Conservation (phyloP, 2,113 vertebrate genomes). For the Oriolus oriolus region DNA sequence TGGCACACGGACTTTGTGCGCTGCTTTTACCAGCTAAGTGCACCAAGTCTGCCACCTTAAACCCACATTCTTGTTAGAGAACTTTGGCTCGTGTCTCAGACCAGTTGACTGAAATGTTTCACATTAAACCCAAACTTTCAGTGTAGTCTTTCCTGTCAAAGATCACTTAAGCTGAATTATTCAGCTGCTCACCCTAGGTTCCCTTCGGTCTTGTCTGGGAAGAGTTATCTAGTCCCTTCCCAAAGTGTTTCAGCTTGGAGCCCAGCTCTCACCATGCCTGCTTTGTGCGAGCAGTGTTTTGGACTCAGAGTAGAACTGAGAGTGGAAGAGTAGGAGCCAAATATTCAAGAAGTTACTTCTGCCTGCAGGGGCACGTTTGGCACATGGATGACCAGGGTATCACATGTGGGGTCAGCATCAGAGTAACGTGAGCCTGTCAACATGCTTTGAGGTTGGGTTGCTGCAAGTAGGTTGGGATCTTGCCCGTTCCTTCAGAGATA, state of each 20-base stretch:
- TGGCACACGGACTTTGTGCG: background rate
- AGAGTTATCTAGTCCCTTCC: background rate
- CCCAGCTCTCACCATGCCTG: background rate
- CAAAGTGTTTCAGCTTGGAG: background rate
- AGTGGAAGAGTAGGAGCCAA: background rate
- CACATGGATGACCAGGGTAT: background rate
- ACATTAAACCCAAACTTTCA: background rate
- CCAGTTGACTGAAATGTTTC: background rate
- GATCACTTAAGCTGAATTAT: background rate
- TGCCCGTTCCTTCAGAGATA: background rate
- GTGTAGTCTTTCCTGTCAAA: background rate
- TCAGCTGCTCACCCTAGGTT: background rate
- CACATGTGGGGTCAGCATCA: background rate
- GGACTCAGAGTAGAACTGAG: background rate
- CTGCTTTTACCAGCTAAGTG: background rate
- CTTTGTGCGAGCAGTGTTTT: background rate
- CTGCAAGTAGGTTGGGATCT: background rate
- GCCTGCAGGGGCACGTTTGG: background rate
- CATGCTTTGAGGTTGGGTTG: background rate
- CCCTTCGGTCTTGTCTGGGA: background rate
- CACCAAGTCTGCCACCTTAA: background rate
- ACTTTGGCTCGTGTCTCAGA: fast-evolving
- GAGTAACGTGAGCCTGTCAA: background rate
- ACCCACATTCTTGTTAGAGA: background rate
- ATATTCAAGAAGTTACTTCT: background rate